A percentile compares a stretch with the other conserved stretches of the same genome.
Conservation (phyloP, 2,113 vertebrate genomes). For the Vidua chalybeata region DNA sequence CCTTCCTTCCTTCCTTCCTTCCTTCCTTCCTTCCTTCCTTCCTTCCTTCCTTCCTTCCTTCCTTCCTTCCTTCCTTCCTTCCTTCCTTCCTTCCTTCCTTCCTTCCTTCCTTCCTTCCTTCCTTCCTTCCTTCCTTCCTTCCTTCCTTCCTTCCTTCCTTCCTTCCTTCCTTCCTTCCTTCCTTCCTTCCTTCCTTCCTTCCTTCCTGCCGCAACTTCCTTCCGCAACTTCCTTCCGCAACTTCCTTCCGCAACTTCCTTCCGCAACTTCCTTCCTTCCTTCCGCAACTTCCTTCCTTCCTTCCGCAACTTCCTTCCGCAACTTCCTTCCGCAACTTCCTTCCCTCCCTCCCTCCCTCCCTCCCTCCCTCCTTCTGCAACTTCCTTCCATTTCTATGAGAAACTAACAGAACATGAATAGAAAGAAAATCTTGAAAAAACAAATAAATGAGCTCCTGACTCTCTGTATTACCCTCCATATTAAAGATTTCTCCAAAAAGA, state of each 20-base stretch:
- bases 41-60: neutral
- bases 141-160: neutral
- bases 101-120: neutral
- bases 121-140: neutral
- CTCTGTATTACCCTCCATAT: accelerated
- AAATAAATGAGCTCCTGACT: neutral
- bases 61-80: neutral
- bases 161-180: neutral
- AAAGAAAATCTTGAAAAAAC: neutral
- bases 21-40: neutral
- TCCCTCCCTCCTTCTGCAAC: neutral
- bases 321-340: neutral
- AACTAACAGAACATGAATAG: neutral
- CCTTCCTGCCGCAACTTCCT: neutral
- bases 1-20: neutral
- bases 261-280: neutral
- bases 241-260: neutral
- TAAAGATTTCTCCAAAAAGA: neutral
- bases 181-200: neutral
- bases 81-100: neutral
- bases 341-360: neutral
- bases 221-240: neutral
- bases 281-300: neutral
- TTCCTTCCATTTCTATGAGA: neutral
- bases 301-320: neutral